Base-by-base conservation (phyloP, 2,113 vertebrate species). In the Malurus alboscapulatus region DNA sequence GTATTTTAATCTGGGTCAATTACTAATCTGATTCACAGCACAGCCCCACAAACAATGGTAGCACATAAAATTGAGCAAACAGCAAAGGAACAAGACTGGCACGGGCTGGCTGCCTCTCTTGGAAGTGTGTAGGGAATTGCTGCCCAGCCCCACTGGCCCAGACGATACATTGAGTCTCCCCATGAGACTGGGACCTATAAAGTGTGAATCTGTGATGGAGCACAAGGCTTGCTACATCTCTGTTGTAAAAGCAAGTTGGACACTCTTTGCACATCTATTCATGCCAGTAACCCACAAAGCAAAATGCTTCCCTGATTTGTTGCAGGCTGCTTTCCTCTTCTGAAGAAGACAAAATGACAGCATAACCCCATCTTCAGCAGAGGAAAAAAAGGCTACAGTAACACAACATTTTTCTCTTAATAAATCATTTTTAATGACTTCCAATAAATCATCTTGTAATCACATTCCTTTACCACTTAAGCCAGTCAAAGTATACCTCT, bases 341-440 rank as follows among this genome's bases (percentile, higher is more conserved):
- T 7, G 5, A 85, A 80, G 71, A 82, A 77, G 67, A 84, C 47
- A 83, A 67, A 17, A 22, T 73, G 84, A 94, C 81, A 88, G 75
- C 12, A 62, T 74, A 90, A 77, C n/a, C 40, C 47, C 36, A 75
- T 88, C 87, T 90, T 90, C 75, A 78, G 36, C 5, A 2, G 27
- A 63, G 29, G 45, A 4, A 73, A 57, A 73, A 76, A 87, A 67
- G 71, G 20, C 67, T 94, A 75, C 42, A 91, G 79, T 91, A 95
- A 88, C 75, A 94, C 81, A 96, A 94, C 55, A 88, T 93, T 94
- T 95, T 95, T 94, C 87, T 89, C 78, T 93, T 95, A 95, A 96
- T 96, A 96, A 96, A 95, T 96, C 95, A 96, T 94, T 96, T 94
- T 86, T 93, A 96, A 96, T 95, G 93, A 95, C 93, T 96, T 95